A percentile compares a stretch with the other conserved stretches of the same genome.
Evolutionary conservation across 2,797 vertebrate genomes (phyloP).

Genomic region (Denticeps clupeoides): DNA sequence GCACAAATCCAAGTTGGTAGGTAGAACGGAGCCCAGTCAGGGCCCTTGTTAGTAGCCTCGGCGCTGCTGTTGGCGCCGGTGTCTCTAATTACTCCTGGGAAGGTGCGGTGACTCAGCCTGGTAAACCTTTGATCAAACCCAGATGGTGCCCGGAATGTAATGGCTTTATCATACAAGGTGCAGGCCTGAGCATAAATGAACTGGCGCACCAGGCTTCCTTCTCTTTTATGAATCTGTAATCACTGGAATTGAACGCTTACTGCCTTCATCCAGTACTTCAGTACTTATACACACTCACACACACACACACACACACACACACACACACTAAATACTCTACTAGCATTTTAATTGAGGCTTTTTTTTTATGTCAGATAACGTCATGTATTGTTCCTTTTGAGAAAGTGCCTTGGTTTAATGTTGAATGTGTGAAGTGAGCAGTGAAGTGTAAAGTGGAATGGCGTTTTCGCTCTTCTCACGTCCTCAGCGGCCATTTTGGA

Average conservation of each 20-base stretch:
- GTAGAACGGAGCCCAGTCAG: no score
- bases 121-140: not conserved
- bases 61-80: not conserved
- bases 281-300: not conserved
- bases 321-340: no score
- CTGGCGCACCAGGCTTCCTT: not conserved
- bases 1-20: no score
- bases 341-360: no score
- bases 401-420: not conserved
- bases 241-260: not conserved
- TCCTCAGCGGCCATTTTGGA: conserved; percentile 76
- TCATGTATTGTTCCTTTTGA: conserved; percentile 2
- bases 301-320: not conserved
- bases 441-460: not conserved
- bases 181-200: not conserved
- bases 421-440: not conserved
- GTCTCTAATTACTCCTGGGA: not conserved
- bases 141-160: not conserved
- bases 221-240: no score
- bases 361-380: no score
- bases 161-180: not conserved
- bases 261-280: not conserved
- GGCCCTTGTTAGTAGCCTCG: no score
- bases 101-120: not conserved
- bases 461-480: no score